Conservation (phyloP, 2,797 vertebrate genomes). For the Chelidonichthys spinosus region DNA sequence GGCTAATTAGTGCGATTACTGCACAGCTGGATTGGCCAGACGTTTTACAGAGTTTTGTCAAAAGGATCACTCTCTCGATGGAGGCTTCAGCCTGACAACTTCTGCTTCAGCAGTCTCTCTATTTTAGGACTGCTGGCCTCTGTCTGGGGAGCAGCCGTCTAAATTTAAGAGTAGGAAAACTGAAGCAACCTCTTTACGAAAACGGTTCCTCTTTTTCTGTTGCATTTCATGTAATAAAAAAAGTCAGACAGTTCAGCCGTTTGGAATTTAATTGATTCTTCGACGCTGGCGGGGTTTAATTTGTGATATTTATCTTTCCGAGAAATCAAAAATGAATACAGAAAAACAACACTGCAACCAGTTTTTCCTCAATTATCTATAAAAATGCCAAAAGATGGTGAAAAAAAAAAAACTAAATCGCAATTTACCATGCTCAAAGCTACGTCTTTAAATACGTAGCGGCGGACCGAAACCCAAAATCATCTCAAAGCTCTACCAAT, state of each 20-base stretch:
- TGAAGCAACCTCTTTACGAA: constrained; percentile 61
- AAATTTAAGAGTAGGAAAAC: constrained; percentile 79
- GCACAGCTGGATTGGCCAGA: constrained; percentile 93
- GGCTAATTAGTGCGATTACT: constrained; percentile 99
- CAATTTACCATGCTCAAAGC: neutral
- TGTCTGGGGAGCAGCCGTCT: constrained; percentile 75
- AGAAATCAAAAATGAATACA: neutral
- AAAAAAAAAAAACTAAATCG: neutral
- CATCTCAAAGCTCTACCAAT: neutral
- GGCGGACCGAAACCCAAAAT: neutral
- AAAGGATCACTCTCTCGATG: constrained; percentile 91
- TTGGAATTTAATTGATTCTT: neutral
- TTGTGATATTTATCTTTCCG: neutral
- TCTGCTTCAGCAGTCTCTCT: constrained; percentile 82
- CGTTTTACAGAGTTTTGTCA: constrained; percentile 91
- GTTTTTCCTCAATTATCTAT: neutral
- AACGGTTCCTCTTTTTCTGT: constrained; percentile 71
- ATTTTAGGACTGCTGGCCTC: constrained; percentile 72
- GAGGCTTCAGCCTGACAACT: constrained; percentile 89
- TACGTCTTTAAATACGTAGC: neutral
- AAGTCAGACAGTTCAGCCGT: neutral
- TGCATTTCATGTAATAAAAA: constrained; percentile 14
- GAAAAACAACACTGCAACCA: neutral
- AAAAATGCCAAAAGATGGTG: neutral
- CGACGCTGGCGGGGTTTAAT: neutral